Evolutionary conservation across 2,888 invertebrate genomes (phyloP).

Genomic region (Saturnia pavonia): DNA sequence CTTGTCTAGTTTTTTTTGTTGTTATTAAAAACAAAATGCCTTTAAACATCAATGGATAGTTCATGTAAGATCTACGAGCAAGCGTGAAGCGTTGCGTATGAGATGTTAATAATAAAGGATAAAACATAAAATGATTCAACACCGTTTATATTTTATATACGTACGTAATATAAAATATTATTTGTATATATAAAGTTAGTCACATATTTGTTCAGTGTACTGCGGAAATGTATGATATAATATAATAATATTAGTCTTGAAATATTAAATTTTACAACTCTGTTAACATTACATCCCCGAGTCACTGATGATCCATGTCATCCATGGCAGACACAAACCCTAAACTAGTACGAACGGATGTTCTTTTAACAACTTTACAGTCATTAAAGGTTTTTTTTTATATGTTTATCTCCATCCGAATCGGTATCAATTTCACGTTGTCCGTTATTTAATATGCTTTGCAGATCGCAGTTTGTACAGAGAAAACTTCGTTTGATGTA

Average conservation of each 20-base stretch:
- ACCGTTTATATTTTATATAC: constrained; percentile 1
- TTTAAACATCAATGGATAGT: neutral
- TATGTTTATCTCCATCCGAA: neutral
- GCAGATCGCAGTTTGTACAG: too few species aligned
- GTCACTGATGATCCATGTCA: neutral
- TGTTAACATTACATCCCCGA: neutral
- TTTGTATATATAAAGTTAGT: constrained; percentile 11
- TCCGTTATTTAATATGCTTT: neutral
- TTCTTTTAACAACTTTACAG: neutral
- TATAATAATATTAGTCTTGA: neutral
- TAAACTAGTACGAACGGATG: too few species aligned
- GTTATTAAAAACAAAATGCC: neutral
- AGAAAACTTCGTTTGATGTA: too few species aligned
- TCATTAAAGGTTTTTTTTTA: neutral
- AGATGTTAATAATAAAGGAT: constrained; percentile 4
- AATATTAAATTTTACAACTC: too few species aligned
- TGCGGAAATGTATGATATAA: neutral
- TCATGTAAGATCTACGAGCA: constrained; percentile 1
- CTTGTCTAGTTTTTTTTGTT: neutral
- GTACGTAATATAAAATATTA: neutral
- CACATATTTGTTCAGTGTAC: constrained; percentile 7
- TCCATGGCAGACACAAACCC: too few species aligned
- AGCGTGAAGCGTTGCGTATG: constrained; percentile 12
- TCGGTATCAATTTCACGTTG: neutral
- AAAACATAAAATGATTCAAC: neutral